Evolutionary conservation across 1,140 invertebrate species (phyloP), one percentile per base, ranked within the genome.

Genomic region (Drosophila grimshawi): DNA sequence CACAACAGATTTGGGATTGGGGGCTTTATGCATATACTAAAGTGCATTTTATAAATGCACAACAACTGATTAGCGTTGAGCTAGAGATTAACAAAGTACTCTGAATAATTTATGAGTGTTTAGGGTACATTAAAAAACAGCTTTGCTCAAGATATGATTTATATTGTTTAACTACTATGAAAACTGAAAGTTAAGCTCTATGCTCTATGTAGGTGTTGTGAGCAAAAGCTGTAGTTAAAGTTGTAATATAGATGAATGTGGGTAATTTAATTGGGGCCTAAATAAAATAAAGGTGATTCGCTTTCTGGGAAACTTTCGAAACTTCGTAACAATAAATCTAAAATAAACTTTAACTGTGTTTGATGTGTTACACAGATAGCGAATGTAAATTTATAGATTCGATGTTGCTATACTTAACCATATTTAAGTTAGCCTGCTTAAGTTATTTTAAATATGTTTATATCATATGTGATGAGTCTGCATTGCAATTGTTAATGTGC

Each of bases 11-110:
- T 68, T 67, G 19, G 37, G 27, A 48, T 57, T 27, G n/a, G 10
- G 37, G 33, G 27, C 37, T 35, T 69, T 70, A 55, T 69, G 49
- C 61, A 41, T 53, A 57, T 41, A 61, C 52, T 61, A 45, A 59
- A 82, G 71, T 76, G 80, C 81, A 81, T 81, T 68, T 68, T 81
- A 68, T 78, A 78, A 86, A 81, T 82, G 83, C 76, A 39, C 37
- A 79, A 41, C 78, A 86, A 79, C 79, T 88, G 82, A 86, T 86
- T 86, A 86, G 79, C 80, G 71, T 64, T 86, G 64, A 86, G 79
- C 79, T 59, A 35, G n/a, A 39, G 83, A 86, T 86, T 86, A 5
- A 55, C 43, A 53, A 41, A 48, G 35, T 33, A 45, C 33, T 57
- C 49, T 75, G 64, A 49, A 57, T 86, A 86, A 86, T 82, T 86